These are phyloP conservation scores for Gerosis bhagava DNA, from an alignment of 2,888 invertebrate species.

Conservation along the genomic window DNA sequence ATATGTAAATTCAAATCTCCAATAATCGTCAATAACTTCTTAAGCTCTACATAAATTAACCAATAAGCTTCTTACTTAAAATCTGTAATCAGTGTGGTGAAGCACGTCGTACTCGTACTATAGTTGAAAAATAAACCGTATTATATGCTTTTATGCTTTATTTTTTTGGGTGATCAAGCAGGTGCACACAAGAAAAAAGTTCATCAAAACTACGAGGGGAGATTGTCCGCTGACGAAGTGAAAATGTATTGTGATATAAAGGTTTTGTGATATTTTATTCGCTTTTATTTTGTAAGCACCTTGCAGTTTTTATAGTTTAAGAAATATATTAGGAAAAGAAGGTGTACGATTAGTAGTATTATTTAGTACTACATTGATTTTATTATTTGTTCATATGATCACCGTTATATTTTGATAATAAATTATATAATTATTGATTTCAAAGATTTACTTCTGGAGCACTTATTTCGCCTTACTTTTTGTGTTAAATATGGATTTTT, in stretches of 20 bases:
- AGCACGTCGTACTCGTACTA: slow-evolving; percentile 14
- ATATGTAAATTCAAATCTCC: neutral
- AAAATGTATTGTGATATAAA: slow-evolving; percentile 34
- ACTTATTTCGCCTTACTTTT: too few species aligned
- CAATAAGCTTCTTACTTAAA: slow-evolving; percentile 9
- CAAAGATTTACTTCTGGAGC: too few species aligned
- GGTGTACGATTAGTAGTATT: too few species aligned
- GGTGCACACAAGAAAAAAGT: slow-evolving; percentile 56
- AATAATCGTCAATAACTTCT: neutral
- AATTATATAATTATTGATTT: too few species aligned
- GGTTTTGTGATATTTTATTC: slow-evolving; percentile 26
- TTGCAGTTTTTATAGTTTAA: slow-evolving; percentile 31
- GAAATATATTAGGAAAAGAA: too few species aligned
- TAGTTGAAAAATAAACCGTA: slow-evolving; percentile 38
- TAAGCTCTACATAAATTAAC: slow-evolving; percentile 12
- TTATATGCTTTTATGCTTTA: slow-evolving; percentile 42
- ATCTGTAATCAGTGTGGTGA: slow-evolving; percentile 9
- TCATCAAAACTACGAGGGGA: slow-evolving; percentile 43
- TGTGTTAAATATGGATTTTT: too few species aligned
- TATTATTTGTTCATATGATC: too few species aligned
- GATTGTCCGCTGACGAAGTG: slow-evolving; percentile 41
- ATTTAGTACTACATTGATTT: too few species aligned
- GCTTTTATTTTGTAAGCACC: slow-evolving; percentile 30
- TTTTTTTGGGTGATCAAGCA: slow-evolving; percentile 49
- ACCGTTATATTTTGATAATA: too few species aligned